Evolutionary conservation across 1,140 invertebrate species (phyloP).

Genomic region (Heliothis virescens): DNA sequence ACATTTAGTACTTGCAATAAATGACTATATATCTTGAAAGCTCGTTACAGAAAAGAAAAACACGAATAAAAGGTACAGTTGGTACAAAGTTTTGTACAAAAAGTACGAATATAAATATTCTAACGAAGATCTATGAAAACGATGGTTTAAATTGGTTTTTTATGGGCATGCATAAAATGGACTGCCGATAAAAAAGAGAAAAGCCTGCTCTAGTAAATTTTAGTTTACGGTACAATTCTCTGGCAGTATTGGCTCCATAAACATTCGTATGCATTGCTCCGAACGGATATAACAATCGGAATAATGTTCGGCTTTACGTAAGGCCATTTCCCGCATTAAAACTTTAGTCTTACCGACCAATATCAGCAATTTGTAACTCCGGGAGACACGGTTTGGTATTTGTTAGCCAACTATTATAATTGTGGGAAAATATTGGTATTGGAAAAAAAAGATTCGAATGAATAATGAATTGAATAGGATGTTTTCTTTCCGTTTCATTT

Average conservation of each 20-base stretch:
- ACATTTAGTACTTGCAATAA: not conserved
- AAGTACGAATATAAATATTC: constrained; percentile 41
- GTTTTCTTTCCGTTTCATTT: too few relatives aligned
- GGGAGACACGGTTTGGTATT: constrained; percentile 21
- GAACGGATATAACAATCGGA: constrained; percentile 68
- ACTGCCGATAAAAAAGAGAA: constrained; percentile 64
- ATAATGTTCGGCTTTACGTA: constrained; percentile 66
- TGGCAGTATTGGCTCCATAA: constrained; percentile 70
- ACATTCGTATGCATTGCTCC: constrained; percentile 68
- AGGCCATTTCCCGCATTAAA: constrained; percentile 60
- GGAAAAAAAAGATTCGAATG: too few relatives aligned
- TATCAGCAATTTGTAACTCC: constrained; percentile 56
- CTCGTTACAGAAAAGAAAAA: too few relatives aligned
- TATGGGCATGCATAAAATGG: constrained; percentile 64
- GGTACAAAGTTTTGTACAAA: constrained; percentile 1
- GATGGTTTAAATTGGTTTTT: constrained; percentile 63
- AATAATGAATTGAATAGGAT: too few relatives aligned
- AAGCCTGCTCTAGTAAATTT: constrained; percentile 68
- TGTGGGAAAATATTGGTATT: not conserved
- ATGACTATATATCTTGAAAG: not conserved
- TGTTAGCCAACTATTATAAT: not conserved
- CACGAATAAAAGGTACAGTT: not conserved
- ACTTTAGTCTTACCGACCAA: constrained; percentile 54
- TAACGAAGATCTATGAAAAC: constrained; percentile 53
- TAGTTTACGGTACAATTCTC: constrained; percentile 69